Evolutionary conservation across 2,113 vertebrate species (phyloP), one percentile per base, ranked within the genome.

Genomic region (Lamprotornis superbus): DNA sequence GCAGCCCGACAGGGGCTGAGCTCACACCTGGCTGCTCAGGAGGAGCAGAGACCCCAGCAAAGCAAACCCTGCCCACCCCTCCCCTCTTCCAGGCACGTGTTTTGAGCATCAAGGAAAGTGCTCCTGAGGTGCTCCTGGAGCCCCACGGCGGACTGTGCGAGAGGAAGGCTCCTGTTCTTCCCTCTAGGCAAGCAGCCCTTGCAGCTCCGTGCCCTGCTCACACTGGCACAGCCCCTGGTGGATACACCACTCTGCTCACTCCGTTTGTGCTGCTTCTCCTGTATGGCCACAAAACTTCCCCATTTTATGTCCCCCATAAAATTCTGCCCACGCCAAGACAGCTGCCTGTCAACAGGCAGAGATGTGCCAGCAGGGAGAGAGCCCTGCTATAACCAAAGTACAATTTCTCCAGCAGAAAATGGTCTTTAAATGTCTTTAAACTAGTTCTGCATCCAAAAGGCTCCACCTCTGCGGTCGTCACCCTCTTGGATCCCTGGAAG

Each of bases 181-280:
- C 22, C 39, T 39, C 52, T 1, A 27, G 12, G 30, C 21, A 30
- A 61, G 31, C 0, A 0, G 52, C 42, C 16, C 2, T 16, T 8
- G 13, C 37, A 83, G 52, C 17, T 63, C 47, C 0, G 0, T 15
- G 27, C 21, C n/a, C 16, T 7, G 21, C 35, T 49, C 39, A 6
- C 10, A 8, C 31, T 7, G 21, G 23, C 1, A 2, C 27, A 25
- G 15, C n/a, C 31, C 28, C 3, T 0, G 7, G 30, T 24, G 9
- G 40, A 28, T 11, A 13, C n/a, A 12, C 5, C 5, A 17, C 3
- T 5, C 7, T 9, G 3, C 19, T 16, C 10, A 7, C 20, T 17
- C 35, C n/a, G 5, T 40, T 52, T 18, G 14, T 30, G 50, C 44
- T 39, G 35, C 49, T 63, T 63, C n/a, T 47, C 3, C 17, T 63